Conservation (phyloP, 2,113 vertebrate species). For the Drymodes brunneopygia region DNA sequence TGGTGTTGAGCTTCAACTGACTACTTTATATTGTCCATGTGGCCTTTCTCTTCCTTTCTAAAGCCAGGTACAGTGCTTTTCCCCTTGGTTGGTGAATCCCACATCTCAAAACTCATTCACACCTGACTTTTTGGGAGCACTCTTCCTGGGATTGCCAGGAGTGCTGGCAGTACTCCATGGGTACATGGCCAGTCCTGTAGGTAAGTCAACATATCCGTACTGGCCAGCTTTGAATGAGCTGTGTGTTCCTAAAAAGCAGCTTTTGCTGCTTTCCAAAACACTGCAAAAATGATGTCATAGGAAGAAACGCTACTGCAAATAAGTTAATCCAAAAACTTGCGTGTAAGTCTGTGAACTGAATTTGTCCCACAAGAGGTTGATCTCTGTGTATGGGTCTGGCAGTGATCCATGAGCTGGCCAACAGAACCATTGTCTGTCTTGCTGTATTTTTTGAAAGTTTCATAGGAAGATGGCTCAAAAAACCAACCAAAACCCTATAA, state of each 20-base stretch:
- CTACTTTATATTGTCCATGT: neutral
- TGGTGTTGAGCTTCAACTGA: neutral
- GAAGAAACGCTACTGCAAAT: neutral
- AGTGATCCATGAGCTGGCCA: neutral
- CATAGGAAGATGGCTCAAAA: neutral
- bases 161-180: accelerated
- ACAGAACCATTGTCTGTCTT: neutral
- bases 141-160: neutral
- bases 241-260: neutral
- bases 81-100: neutral
- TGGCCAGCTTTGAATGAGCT: neutral
- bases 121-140: neutral
- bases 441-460: neutral
- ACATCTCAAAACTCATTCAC: neutral
- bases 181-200: too few relatives aligned
- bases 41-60: neutral
- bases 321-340: neutral
- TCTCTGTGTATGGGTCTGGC: neutral
- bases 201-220: neutral
- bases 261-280: neutral
- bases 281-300: neutral
- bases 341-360: neutral
- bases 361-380: neutral
- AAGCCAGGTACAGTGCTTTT: neutral
- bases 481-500: neutral